Percentiles rank a stretch among this genome's conserved stretches.
Conservation (phyloP, 2,113 vertebrate genomes). For the Phasianus colchicus region DNA sequence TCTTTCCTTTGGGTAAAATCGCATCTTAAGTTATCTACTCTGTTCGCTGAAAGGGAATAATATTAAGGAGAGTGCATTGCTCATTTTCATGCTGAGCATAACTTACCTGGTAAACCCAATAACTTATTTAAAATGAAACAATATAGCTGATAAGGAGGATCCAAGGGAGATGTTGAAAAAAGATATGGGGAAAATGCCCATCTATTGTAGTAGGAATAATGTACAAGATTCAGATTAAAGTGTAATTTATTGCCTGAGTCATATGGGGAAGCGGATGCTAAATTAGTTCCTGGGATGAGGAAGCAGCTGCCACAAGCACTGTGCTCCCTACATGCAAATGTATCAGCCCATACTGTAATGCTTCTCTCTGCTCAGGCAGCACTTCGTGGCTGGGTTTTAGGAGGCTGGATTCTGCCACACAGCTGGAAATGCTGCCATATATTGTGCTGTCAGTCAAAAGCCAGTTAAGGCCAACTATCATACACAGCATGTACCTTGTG, state of each 20-base stretch:
- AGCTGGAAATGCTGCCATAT: not conserved
- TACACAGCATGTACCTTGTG: not conserved
- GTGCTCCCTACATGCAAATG: not conserved
- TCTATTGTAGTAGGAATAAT: slow-evolving; percentile 43
- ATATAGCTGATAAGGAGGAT: slow-evolving; percentile 48
- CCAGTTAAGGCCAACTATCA: not conserved
- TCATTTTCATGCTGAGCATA: slow-evolving; percentile 39
- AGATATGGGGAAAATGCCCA: slow-evolving; percentile 28
- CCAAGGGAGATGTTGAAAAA: slow-evolving; percentile 23
- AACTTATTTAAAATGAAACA: slow-evolving; percentile 55
- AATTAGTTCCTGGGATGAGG: slow-evolving; percentile 36
- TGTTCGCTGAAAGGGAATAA: not conserved
- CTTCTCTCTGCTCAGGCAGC: not conserved
- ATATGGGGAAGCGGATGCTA: slow-evolving; percentile 8
- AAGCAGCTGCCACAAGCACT: slow-evolving; percentile 21
- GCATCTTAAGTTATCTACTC: not conserved
- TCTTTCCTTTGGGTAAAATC: not conserved
- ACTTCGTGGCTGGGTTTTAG: not conserved
- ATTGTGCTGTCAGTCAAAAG: not conserved
- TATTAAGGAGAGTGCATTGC: not conserved
- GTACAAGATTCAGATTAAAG: slow-evolving; percentile 53
- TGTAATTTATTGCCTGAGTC: slow-evolving; percentile 48
- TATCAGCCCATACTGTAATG: not conserved
- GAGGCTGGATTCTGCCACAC: not conserved
- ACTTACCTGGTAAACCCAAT: slow-evolving; percentile 26